Conservation (phyloP, 2,888 invertebrate species). For the Scaptomyza reducta region DNA sequence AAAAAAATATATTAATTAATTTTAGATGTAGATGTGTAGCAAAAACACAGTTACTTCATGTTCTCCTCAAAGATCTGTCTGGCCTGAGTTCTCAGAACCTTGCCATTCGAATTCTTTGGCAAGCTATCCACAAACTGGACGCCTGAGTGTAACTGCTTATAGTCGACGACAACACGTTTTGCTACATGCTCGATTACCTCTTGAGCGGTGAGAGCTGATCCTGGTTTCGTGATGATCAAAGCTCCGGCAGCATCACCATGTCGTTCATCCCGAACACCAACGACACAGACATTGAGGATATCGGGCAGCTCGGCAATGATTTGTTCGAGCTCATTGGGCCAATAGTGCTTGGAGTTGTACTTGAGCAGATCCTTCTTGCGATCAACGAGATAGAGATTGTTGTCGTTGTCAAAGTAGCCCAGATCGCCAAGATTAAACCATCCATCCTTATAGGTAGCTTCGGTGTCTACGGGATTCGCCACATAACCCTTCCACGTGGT, state of each 20-base stretch:
- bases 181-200: constrained; percentile 55
- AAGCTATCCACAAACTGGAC: constrained; percentile 69
- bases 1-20: not conserved
- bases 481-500: constrained; percentile 76
- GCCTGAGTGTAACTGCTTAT: constrained; percentile 76
- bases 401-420: constrained; percentile 79
- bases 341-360: constrained; percentile 70
- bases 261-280: constrained; percentile 66
- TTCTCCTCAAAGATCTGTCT: constrained; percentile 38
- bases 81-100: constrained; percentile 54
- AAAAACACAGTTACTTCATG: constrained; percentile 16
- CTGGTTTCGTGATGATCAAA: constrained; percentile 56
- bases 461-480: constrained; percentile 58
- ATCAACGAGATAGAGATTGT: constrained; percentile 71
- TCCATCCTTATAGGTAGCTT: constrained; percentile 58
- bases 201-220: constrained; percentile 48
- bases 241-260: constrained; percentile 76
- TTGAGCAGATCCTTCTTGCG: constrained; percentile 81
- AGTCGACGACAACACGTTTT: constrained; percentile 50
- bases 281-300: constrained; percentile 74
- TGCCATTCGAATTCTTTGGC: constrained; percentile 74
- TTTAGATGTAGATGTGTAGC: too few species aligned
- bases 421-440: constrained; percentile 82
- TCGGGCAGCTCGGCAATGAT: constrained; percentile 69
- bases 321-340: constrained; percentile 77